phyloP scores from a whole-genome alignment of 2,113 vertebrate genomes.

The Hemicordylus capensis region DNA sequence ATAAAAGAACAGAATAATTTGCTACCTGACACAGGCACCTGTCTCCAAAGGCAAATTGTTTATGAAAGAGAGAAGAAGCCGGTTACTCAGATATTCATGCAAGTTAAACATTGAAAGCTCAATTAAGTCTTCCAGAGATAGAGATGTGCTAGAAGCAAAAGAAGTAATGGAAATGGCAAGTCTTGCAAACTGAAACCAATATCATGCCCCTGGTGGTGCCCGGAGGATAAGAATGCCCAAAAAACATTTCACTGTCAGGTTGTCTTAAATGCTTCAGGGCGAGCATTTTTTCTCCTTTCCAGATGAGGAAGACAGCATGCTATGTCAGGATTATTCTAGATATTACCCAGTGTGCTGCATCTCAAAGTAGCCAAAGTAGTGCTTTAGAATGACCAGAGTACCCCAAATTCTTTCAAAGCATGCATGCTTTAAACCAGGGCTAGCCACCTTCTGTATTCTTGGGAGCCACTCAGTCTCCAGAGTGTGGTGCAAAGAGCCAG shows the following conservation, averaged over 20 bases:
- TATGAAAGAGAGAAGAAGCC: constrained; percentile 49
- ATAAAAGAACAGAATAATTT: constrained; percentile 46
- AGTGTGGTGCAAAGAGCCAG: not conserved
- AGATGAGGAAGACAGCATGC: not conserved
- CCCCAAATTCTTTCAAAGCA: not conserved
- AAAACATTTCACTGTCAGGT: not conserved
- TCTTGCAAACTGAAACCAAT: not conserved
- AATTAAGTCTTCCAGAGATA: constrained; percentile 26
- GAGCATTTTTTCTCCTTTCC: not conserved
- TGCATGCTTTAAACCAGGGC: not conserved
- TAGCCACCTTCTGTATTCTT: not conserved
- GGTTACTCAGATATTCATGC: constrained; percentile 40
- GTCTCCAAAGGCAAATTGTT: constrained; percentile 47
- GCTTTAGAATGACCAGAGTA: not conserved
- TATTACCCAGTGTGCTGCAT: not conserved
- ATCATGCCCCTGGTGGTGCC: not conserved
- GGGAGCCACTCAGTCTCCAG: not conserved
- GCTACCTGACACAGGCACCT: constrained; percentile 9
- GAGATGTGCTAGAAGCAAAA: not conserved
- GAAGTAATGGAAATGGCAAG: not conserved
- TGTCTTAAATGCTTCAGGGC: not conserved
- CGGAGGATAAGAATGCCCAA: not conserved
- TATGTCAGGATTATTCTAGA: not conserved
- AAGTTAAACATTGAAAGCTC: constrained; percentile 28
- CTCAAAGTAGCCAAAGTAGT: not conserved